A percentile compares a stretch with the other conserved stretches of the same genome.
Conservation (phyloP, 2,888 invertebrate genomes). For the Chesias legatella region DNA sequence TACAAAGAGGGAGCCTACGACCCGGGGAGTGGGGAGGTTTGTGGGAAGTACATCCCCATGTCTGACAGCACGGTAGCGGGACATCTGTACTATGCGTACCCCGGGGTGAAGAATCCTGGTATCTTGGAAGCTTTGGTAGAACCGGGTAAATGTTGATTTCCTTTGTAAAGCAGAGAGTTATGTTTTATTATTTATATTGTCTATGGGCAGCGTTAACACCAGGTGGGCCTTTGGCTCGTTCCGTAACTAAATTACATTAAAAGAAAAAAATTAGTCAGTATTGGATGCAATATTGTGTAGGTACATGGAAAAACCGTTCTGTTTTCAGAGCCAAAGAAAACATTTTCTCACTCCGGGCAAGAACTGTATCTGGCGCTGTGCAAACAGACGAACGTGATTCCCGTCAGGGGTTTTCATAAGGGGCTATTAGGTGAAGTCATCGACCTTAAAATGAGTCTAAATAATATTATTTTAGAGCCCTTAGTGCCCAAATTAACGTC, state of each 20-base stretch:
- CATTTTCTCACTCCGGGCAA: conserved; percentile 44
- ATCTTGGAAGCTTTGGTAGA: conserved; percentile 38
- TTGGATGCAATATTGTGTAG: no score
- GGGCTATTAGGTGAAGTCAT: conserved; percentile 36
- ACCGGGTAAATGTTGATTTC: conserved; percentile 21
- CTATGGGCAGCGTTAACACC: no score
- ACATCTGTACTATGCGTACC: conserved; percentile 44
- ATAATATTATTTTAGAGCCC: not conserved
- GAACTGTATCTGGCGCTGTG: conserved; percentile 45
- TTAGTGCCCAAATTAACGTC: no score
- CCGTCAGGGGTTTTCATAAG: conserved; percentile 37
- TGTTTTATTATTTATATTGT: not conserved
- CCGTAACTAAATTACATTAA: no score
- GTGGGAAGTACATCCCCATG: conserved; percentile 42
- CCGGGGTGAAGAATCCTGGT: conserved; percentile 43
- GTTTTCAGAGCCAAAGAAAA: conserved; percentile 29
- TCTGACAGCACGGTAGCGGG: conserved; percentile 43
- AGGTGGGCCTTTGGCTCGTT: no score
- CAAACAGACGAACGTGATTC: conserved; percentile 35
- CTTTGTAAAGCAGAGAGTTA: conserved; percentile 4
- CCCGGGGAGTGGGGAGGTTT: conserved; percentile 50
- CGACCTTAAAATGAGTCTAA: conserved; percentile 29
- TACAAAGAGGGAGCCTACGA: conserved; percentile 38
- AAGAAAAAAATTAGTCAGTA: no score
- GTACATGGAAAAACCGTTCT: not conserved